These are phyloP conservation scores for Cheilosia variabilis DNA, from an alignment of 2,888 invertebrate species.

Conservation along the genomic window DNA sequence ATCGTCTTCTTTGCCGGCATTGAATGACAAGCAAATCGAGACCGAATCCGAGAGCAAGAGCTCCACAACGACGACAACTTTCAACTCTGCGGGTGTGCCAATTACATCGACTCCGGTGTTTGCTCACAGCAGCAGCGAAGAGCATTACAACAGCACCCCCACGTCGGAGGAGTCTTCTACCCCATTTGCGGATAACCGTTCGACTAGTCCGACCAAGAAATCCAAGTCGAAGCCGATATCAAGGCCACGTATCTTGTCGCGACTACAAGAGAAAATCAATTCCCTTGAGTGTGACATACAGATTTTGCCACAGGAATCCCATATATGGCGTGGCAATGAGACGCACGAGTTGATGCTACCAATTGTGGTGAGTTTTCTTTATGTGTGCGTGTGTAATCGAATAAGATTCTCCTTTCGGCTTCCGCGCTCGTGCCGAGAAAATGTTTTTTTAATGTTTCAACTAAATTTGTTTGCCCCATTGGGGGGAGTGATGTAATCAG, in stretches of 20 bases:
- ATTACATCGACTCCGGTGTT: conserved; percentile 30
- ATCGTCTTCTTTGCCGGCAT: conserved; percentile 18
- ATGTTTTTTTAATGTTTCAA: conserved; percentile 37
- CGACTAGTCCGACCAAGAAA: conserved; percentile 65
- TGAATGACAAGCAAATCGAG: conserved; percentile 32
- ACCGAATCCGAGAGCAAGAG: conserved; percentile 3
- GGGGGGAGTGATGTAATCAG: conserved; percentile 41
- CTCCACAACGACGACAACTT: conserved; percentile 7
- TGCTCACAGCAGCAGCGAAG: not conserved
- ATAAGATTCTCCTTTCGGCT: not conserved
- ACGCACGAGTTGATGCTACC: conserved; percentile 89
- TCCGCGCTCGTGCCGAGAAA: not conserved
- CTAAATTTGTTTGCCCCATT: conserved; percentile 38
- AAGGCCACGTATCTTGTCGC: conserved; percentile 84
- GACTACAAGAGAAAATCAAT: conserved; percentile 87
- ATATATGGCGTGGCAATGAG: conserved; percentile 89
- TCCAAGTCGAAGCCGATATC: conserved; percentile 80
- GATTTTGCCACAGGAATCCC: conserved; percentile 87
- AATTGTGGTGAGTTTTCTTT: conserved; percentile 85
- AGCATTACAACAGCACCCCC: conserved; percentile 74
- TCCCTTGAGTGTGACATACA: conserved; percentile 88
- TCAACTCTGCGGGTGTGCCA: conserved; percentile 38
- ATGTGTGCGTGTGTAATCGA: conserved; percentile 2
- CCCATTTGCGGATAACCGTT: conserved; percentile 42
- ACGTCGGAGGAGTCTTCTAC: conserved; percentile 76